These are phyloP conservation scores for Crypturellus undulatus DNA, from an alignment of 2,113 vertebrate species.

Conservation along the genomic window DNA sequence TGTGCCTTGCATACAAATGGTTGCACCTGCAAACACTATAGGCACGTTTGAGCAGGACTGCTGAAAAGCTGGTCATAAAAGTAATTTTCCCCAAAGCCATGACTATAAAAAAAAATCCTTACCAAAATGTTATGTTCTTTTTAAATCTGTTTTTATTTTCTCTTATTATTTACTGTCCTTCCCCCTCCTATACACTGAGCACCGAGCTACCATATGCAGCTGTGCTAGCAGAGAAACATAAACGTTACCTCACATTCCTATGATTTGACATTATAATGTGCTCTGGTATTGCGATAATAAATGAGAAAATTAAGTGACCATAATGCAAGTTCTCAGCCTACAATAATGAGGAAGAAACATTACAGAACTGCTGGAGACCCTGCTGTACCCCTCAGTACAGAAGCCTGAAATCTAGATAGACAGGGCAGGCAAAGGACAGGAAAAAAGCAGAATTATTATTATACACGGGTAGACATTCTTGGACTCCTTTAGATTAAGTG, in stretches of 20 bases:
- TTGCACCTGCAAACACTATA: slow-evolving; percentile 24
- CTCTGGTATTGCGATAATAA: slow-evolving; percentile 20
- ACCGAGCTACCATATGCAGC: neutral
- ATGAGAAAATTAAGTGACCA: slow-evolving; percentile 16
- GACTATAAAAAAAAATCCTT: slow-evolving; percentile 30
- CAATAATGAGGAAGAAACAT: neutral
- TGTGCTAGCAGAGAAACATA: neutral
- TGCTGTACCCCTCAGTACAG: neutral
- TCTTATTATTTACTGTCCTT: slow-evolving; percentile 35
- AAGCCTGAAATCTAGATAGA: neutral
- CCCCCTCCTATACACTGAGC: fast-evolving
- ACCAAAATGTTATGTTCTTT: slow-evolving; percentile 40
- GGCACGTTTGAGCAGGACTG: neutral
- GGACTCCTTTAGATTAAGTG: neutral
- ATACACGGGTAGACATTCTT: neutral
- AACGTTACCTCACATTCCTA: neutral
- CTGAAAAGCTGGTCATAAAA: slow-evolving; percentile 45
- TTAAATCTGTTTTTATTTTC: slow-evolving; percentile 54
- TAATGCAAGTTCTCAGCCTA: neutral
- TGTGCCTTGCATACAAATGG: neutral
- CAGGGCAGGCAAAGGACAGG: neutral
- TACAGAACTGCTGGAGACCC: neutral
- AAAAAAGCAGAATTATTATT: neutral
- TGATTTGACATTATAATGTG: neutral
- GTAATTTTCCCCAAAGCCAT: slow-evolving; percentile 40